Percentiles rank a stretch among this genome's conserved stretches.
Evolutionary conservation across 2,797 vertebrate species (phyloP).

Genomic region (Micrastur ruficollis): DNA sequence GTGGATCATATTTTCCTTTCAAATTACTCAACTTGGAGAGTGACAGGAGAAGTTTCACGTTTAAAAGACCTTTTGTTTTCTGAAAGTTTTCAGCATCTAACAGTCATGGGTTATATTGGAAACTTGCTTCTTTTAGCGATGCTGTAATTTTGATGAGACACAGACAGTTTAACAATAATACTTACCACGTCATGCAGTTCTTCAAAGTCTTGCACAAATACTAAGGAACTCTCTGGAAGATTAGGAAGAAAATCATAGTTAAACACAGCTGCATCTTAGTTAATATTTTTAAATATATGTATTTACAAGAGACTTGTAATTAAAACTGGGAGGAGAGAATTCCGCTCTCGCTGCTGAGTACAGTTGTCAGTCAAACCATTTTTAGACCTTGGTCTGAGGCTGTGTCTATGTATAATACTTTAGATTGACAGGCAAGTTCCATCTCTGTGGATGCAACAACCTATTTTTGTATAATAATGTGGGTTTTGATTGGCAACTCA

Average conservation of each 20-base stretch:
- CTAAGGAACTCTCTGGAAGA: not conserved
- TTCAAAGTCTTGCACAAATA: not conserved
- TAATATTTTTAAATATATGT: not conserved
- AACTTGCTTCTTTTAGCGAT: not conserved
- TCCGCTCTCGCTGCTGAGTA: not conserved
- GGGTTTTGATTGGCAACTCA: slow-evolving; percentile 27
- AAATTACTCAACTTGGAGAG: not conserved
- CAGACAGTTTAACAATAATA: not conserved
- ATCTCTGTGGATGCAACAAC: not conserved
- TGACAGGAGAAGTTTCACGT: not conserved
- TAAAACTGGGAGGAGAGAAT: not conserved
- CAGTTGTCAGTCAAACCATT: slow-evolving; percentile 47
- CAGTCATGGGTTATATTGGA: not conserved
- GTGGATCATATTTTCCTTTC: not conserved
- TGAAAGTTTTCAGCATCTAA: not conserved
- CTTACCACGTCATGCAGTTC: not conserved
- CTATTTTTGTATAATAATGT: slow-evolving; percentile 30
- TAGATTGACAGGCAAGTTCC: slow-evolving; percentile 10
- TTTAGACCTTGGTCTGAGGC: slow-evolving; percentile 37
- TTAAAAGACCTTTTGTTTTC: not conserved
- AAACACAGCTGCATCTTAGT: slow-evolving; percentile 1
- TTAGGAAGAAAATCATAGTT: not conserved
- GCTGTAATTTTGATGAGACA: not conserved
- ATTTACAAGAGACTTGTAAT: not conserved
- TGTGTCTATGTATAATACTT: not conserved